Conservation (phyloP, 2,888 invertebrate species). For the Caenorhabditis imperialis region DNA sequence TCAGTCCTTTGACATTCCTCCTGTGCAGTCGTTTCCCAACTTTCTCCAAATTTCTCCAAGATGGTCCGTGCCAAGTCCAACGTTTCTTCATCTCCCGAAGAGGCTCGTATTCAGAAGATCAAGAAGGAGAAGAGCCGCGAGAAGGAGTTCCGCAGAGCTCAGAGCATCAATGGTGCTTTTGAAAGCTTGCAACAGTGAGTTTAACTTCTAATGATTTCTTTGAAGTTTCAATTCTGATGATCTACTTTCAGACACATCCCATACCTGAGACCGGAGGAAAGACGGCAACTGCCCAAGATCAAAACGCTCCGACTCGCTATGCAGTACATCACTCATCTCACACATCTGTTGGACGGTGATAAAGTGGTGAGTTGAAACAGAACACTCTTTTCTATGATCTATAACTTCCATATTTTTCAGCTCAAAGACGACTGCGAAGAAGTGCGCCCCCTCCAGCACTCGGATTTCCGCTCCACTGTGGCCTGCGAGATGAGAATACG, state of each 20-base stretch:
- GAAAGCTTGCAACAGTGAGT: slow-evolving; percentile 36
- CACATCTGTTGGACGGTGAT: slow-evolving; percentile 30
- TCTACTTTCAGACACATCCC: slow-evolving; percentile 48
- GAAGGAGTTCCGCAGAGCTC: slow-evolving; percentile 32
- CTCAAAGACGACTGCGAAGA: slow-evolving; percentile 2
- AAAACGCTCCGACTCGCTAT: slow-evolving; percentile 56
- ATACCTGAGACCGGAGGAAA: slow-evolving; percentile 30
- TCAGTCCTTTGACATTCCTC: too few species aligned
- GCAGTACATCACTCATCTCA: slow-evolving; percentile 49
- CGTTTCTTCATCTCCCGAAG: neutral
- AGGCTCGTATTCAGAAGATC: neutral
- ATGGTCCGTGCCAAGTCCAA: neutral
- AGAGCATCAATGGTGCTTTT: slow-evolving; percentile 33
- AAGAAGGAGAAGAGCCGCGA: slow-evolving; percentile 28
- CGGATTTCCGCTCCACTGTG: slow-evolving; percentile 21
- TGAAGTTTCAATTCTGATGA: neutral
- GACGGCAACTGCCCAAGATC: slow-evolving; percentile 46
- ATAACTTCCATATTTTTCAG: neutral
- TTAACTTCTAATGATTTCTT: neutral
- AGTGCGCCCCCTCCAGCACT: slow-evolving; percentile 10
- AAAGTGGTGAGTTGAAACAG: slow-evolving; percentile 6
- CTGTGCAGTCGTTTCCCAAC: too few species aligned
- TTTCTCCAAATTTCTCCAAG: neutral
- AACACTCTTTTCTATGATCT: neutral
- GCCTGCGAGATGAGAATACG: slow-evolving; percentile 23